Base-by-base conservation (phyloP, 2,797 vertebrate genomes). In the Sparus aurata region DNA sequence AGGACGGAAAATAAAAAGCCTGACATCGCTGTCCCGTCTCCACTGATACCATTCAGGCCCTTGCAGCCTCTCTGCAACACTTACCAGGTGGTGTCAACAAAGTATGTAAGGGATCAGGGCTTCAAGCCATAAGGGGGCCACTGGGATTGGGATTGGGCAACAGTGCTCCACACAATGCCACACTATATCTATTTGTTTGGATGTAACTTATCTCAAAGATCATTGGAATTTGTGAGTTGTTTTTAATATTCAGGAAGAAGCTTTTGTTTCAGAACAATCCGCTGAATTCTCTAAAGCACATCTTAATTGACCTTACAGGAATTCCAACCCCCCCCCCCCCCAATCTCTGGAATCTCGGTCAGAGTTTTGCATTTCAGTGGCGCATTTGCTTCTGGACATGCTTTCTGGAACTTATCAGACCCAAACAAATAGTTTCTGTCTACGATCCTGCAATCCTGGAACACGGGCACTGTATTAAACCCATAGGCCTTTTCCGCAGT, bases 361-460 rank as follows among this genome's bases (percentile, higher is more conserved):
- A 18, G 25, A 1, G n/a, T 12, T 58, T 73, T 53, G 30, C 30
- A 23, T 67, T 73, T 69, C 17, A 60, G 9, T 55, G 57, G 66
- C 43, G 43, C 72, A 41, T 74, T 75, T 41, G 12, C 1, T 69
- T 74, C 73, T 63, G n/a, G 57, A 71, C 22, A 65, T 4, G 25
- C 63, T 79, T 16, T 78, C 63, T 87, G 75, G 61, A 69, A 61
- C 34, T 65, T 45, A 88, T 60, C 70, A 69, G 67, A 86, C 72
- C 75, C 50, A 80, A 83, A 76, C 64, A 66, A 80, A 69, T 20
- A 4, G 15, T 62, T 70, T 73, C 23, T 27, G 46, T 77, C 15
- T 3, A 3, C 2, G 2, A 66, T 68, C 55, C 45, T 49, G 9
- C 47, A 62, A 69, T 52, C 38, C 16, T 38, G 57, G 18, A 59